phyloP scores from a whole-genome alignment of 1,140 invertebrate species.

The Meloidogyne hapla region DNA sequence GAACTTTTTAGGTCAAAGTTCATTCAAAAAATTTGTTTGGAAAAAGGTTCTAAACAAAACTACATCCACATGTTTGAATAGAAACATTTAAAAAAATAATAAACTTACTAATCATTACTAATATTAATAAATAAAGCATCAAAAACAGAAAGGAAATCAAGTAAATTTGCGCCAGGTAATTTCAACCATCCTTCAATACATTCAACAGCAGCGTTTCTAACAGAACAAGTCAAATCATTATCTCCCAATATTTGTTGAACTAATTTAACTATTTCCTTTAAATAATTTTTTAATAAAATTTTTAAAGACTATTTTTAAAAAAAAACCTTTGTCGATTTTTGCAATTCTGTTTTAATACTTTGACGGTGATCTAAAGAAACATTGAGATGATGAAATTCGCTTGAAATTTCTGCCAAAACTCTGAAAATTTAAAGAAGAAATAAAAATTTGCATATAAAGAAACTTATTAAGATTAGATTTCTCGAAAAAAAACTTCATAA shows the following conservation, averaged over 20 bases:
- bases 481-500: no score
- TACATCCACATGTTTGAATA: no score
- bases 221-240: conserved; percentile 18
- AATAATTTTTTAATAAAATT: background rate
- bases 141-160: conserved; percentile 14
- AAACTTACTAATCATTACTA: conserved; percentile 25
- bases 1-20: no score
- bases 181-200: conserved; percentile 31
- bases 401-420: conserved; percentile 31
- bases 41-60: no score
- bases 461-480: no score
- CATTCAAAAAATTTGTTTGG: no score
- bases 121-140: conserved; percentile 24
- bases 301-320: background rate
- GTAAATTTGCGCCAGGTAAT: conserved; percentile 9
- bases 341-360: conserved; percentile 22
- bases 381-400: conserved; percentile 22
- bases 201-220: conserved; percentile 29
- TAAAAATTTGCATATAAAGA: no score
- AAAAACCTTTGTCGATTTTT: conserved; percentile 11
- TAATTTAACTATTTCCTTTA: conserved; percentile 25
- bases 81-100: background rate
- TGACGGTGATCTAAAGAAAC: conserved; percentile 25
- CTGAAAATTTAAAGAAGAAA: conserved; percentile 19
- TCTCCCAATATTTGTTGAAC: conserved; percentile 17